These are phyloP conservation scores for Cydia amplana DNA, from an alignment of 1,140 invertebrate species.

Conservation along the genomic window DNA sequence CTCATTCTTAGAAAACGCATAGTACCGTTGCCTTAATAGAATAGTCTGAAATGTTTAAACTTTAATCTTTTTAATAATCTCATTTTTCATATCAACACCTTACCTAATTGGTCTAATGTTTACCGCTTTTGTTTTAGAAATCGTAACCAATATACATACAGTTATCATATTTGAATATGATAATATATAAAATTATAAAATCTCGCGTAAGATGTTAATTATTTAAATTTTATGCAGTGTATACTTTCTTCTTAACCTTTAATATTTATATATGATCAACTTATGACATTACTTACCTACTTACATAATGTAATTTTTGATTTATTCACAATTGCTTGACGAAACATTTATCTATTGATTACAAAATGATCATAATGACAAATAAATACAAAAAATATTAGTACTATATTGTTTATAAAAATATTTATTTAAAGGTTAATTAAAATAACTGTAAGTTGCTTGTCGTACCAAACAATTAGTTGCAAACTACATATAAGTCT, in stretches of 20 bases:
- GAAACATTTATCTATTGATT: too few relatives aligned
- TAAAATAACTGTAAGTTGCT: not conserved
- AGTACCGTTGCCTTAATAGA: not conserved
- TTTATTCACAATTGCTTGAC: too few relatives aligned
- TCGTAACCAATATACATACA: constrained; percentile 39
- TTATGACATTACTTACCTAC: too few relatives aligned
- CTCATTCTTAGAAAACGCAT: not conserved
- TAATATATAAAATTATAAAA: not conserved
- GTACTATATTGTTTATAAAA: too few relatives aligned
- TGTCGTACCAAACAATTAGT: not conserved
- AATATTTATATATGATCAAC: not conserved
- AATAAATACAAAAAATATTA: too few relatives aligned
- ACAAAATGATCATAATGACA: too few relatives aligned
- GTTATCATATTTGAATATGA: constrained; percentile 37
- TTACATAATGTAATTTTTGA: too few relatives aligned
- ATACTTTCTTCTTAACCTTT: not conserved
- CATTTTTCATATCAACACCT: constrained; percentile 18
- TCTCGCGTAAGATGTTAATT: constrained; percentile 12
- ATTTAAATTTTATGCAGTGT: constrained; percentile 27
- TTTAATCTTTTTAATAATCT: not conserved
- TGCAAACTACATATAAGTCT: constrained; percentile 1
- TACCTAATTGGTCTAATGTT: not conserved
- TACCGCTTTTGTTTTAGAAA: constrained; percentile 11
- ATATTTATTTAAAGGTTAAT: not conserved
- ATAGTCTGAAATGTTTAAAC: not conserved